A percentile compares a stretch with the other conserved stretches of the same genome.
Evolutionary conservation across 1,140 invertebrate genomes (phyloP).

Genomic region (Melipona quadrifasciata): DNA sequence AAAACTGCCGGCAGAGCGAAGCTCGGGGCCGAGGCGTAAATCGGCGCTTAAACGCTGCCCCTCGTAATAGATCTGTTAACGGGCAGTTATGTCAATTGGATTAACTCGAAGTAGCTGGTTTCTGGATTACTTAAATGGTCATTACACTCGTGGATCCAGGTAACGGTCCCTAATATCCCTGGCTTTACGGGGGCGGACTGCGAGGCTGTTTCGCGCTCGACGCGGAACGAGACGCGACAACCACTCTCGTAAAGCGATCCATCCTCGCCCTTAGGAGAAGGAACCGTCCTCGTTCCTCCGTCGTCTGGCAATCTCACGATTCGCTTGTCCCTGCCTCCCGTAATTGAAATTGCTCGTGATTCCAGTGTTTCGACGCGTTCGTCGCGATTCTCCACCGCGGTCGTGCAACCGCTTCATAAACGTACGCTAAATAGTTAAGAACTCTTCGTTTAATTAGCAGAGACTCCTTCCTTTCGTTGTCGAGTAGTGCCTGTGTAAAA

Average conservation of each 20-base stretch:
- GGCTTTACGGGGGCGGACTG: conserved; percentile 20
- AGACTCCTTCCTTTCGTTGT: not conserved
- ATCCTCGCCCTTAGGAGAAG: conserved; percentile 18
- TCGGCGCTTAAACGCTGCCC: conserved; percentile 20
- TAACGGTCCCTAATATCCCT: conserved; percentile 52
- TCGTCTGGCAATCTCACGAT: conserved; percentile 11
- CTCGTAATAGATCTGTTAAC: conserved; percentile 64
- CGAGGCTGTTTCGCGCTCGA: not conserved
- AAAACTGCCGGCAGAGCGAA: conserved; percentile 9
- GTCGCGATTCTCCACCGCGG: not conserved
- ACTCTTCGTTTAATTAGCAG: not conserved
- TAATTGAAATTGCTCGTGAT: conserved; percentile 44
- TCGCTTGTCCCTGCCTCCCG: conserved; percentile 4
- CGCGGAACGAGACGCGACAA: conserved; percentile 46
- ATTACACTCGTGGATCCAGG: conserved; percentile 46
- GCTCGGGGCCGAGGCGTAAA: conserved; percentile 40
- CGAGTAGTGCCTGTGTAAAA: not conserved
- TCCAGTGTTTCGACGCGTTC: conserved; percentile 14
- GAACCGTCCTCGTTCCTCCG: not conserved
- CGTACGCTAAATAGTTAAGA: not conserved
- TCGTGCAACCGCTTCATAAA: not conserved
- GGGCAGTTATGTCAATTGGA: conserved; percentile 61
- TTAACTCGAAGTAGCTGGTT: conserved; percentile 62
- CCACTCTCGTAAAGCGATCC: conserved; percentile 51
- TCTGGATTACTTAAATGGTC: conserved; percentile 64